Conservation (phyloP, 1,140 invertebrate species). For the Cheumatopsyche charites region DNA sequence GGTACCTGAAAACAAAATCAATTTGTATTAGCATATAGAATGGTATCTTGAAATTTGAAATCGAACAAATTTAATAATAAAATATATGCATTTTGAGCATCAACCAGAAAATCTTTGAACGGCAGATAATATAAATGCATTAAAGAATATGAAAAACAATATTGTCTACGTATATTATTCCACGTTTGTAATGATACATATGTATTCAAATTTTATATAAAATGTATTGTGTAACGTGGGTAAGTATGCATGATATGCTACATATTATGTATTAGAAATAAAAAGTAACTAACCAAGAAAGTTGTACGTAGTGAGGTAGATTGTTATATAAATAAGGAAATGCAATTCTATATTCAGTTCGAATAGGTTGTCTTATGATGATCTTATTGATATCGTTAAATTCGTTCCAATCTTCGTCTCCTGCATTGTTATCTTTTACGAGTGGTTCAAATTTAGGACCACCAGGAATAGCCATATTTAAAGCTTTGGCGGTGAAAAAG, state of each 20-base stretch:
- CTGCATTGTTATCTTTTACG: conserved; percentile 96
- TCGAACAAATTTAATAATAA: conserved; percentile 1
- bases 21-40: conserved; percentile 26
- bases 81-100: conserved; percentile 44
- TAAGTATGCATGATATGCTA: no score
- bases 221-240: conserved; percentile 9
- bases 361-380: conserved; percentile 97
- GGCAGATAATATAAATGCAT: conserved; percentile 43
- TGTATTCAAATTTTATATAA: conserved; percentile 3
- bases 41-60: conserved; percentile 1
- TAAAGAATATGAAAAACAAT: not conserved
- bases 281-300: conserved; percentile 80
- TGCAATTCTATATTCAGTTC: conserved; percentile 98
- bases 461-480: conserved; percentile 99
- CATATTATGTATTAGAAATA: no score
- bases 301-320: conserved; percentile 93
- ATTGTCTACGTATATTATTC: conserved; percentile 6
- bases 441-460: conserved; percentile 99
- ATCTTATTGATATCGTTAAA: conserved; percentile 99
- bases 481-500: conserved; percentile 99
- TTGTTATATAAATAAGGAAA: conserved; percentile 99
- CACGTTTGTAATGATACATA: not conserved
- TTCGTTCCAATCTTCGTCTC: conserved; percentile 99
- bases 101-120: conserved; percentile 32
- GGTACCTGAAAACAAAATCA: conserved; percentile 84